phyloP scores from a whole-genome alignment of 2,113 vertebrate species.

The Myotis lucifugus region DNA sequence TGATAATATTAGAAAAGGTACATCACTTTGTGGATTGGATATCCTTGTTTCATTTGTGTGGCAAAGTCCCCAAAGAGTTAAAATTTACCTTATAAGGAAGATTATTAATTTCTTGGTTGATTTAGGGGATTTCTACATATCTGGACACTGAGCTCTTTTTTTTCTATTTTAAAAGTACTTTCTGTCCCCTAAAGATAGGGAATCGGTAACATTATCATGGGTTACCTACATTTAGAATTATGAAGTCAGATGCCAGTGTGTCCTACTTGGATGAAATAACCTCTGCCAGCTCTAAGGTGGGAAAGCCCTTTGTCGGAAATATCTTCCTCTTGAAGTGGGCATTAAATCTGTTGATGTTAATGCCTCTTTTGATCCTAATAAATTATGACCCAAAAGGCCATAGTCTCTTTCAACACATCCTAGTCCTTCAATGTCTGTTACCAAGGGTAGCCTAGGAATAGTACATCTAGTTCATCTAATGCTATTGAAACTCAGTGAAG shows the following conservation, averaged over 20 bases:
- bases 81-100: background rate
- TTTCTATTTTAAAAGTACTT: background rate
- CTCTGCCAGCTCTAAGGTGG: background rate
- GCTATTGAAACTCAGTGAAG: slow-evolving; percentile 69
- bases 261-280: background rate
- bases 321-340: background rate
- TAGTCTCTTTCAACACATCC: background rate
- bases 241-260: background rate
- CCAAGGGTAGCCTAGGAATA: background rate
- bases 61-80: background rate
- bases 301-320: slow-evolving; percentile 12
- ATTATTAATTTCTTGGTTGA: accelerated
- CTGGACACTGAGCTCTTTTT: background rate
- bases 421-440: background rate
- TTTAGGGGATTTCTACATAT: background rate
- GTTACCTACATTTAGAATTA: background rate
- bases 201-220: background rate
- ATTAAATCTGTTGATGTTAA: slow-evolving; percentile 28
- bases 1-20: background rate
- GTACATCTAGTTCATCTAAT: slow-evolving; percentile 39
- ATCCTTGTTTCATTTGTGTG: slow-evolving; percentile 26
- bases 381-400: background rate
- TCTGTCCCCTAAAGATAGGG: background rate
- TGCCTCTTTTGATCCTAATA: slow-evolving; percentile 40
- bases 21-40: background rate